Conservation (phyloP, 2,888 invertebrate species). For the Smittia aterrima region DNA sequence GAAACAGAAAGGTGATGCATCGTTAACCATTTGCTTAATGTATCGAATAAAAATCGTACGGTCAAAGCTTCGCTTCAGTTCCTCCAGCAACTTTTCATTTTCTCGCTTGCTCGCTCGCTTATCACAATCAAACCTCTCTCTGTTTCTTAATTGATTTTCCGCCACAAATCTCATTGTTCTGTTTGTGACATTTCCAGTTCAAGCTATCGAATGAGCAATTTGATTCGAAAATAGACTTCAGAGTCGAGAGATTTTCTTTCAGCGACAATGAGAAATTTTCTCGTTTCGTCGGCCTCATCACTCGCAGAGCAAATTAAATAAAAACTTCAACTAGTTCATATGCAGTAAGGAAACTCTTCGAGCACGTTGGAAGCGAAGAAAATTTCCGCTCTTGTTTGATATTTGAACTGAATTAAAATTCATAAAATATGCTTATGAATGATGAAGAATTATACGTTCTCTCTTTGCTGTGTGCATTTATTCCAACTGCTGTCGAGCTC, state of each 20-base stretch:
- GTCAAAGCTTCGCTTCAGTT: no score
- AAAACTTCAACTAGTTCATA: no score
- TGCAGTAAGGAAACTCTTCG: no score
- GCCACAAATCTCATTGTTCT: not conserved
- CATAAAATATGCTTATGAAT: constrained; percentile 12
- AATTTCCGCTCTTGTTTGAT: not conserved
- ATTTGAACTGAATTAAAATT: constrained; percentile 20
- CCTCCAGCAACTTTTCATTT: no score
- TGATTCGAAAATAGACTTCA: not conserved
- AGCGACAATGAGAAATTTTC: no score
- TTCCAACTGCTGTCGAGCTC: not conserved
- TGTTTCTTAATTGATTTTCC: not conserved
- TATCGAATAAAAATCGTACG: no score
- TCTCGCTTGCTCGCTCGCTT: not conserved
- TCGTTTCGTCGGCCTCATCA: no score
- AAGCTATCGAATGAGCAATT: not conserved
- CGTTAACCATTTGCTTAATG: no score
- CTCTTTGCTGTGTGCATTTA: not conserved
- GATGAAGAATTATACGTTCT: not conserved
- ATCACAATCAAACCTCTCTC: not conserved
- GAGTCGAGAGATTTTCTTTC: no score
- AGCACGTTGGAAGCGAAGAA: no score
- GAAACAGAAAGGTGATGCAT: no score
- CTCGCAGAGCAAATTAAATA: no score
- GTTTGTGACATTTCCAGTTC: constrained; percentile 12